These are phyloP conservation scores for Cromileptes altivelis DNA, from an alignment of 2,113 vertebrate genomes.

Conservation along the genomic window DNA sequence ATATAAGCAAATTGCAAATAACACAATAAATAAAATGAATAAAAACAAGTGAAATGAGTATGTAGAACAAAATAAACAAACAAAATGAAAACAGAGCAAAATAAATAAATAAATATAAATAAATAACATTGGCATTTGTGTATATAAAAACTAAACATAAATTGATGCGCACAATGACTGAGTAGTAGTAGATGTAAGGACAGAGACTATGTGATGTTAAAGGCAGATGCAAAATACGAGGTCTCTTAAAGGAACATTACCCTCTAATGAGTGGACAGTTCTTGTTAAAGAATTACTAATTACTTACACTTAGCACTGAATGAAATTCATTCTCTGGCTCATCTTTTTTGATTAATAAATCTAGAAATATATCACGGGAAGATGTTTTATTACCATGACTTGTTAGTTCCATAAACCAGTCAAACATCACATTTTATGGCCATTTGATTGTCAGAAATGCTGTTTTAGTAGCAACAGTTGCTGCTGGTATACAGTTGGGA, in stretches of 20 bases:
- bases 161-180: too few relatives aligned
- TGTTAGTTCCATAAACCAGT: conserved; percentile 6
- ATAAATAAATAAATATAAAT: too few relatives aligned
- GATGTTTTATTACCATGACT: conserved; percentile 3
- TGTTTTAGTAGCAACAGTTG: neutral
- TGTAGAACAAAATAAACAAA: too few relatives aligned
- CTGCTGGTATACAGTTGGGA: neutral
- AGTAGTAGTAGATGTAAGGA: too few relatives aligned
- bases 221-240: neutral
- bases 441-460: neutral
- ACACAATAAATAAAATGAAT: too few relatives aligned
- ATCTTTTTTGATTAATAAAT: neutral
- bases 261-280: conserved; percentile 2
- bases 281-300: neutral
- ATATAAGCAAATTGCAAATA: too few relatives aligned
- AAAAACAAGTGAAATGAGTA: too few relatives aligned
- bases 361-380: neutral
- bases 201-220: too few relatives aligned
- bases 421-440: neutral
- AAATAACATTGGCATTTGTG: too few relatives aligned
- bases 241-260: conserved; percentile 1
- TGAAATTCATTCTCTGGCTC: conserved; percentile 8
- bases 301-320: neutral
- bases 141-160: too few relatives aligned
- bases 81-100: too few relatives aligned